These are phyloP conservation scores for Margaritifera margaritifera DNA, from an alignment of 2,888 invertebrate genomes.

Conservation along the genomic window DNA sequence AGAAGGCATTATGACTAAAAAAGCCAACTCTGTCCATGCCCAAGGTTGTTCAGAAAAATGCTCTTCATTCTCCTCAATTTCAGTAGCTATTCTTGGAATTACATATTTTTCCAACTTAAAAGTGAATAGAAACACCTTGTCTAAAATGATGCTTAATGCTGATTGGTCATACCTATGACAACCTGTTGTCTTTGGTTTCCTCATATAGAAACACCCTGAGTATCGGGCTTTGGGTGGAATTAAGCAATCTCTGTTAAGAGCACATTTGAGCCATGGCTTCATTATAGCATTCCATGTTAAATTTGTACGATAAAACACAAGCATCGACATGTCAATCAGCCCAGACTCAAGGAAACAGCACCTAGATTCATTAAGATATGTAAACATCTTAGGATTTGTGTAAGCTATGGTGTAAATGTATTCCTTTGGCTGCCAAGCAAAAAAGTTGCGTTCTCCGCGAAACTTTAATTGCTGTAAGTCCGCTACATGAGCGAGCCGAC, in stretches of 20 bases:
- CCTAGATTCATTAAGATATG: constrained; percentile 49
- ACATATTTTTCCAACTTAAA: constrained; percentile 42
- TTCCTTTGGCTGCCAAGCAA: constrained; percentile 49
- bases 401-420: constrained; percentile 44
- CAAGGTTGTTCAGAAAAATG: constrained; percentile 61
- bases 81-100: constrained; percentile 40
- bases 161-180: constrained; percentile 64
- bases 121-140: constrained; percentile 50
- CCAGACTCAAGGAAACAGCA: constrained; percentile 52
- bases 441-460: constrained; percentile 47
- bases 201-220: constrained; percentile 54
- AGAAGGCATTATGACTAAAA: constrained; percentile 35
- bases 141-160: constrained; percentile 55
- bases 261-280: constrained; percentile 64
- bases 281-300: constrained; percentile 51
- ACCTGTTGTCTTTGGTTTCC: constrained; percentile 57
- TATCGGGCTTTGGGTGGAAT: constrained; percentile 45
- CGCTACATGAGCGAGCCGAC: constrained; percentile 40
- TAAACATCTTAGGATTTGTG: constrained; percentile 53
- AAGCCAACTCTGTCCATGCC: constrained; percentile 49
- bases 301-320: constrained; percentile 57
- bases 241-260: constrained; percentile 54
- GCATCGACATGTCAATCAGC: constrained; percentile 46
- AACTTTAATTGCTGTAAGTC: constrained; percentile 49
- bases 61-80: constrained; percentile 34